Evolutionary conservation across 1,140 invertebrate genomes (phyloP).

Genomic region (Lasaia peninsularis): DNA sequence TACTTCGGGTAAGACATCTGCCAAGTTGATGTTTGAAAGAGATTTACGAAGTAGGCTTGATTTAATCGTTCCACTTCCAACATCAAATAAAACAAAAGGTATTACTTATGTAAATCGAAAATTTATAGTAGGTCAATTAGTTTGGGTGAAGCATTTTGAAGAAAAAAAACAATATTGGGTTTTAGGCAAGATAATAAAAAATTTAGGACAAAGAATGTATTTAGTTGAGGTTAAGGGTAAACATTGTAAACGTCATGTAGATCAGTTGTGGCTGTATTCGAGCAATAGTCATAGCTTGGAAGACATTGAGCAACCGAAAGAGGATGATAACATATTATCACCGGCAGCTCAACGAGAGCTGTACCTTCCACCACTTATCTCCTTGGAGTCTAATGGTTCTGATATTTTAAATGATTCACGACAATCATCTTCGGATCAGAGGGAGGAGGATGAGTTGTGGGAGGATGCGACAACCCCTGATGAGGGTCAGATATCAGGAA

Average conservation of each 20-base stretch:
- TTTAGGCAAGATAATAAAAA: neutral
- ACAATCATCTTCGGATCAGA: neutral
- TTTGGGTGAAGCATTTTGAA: neutral
- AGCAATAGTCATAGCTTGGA: neutral
- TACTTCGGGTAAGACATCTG: constrained; percentile 24
- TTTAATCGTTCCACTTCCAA: neutral
- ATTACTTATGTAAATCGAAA: neutral
- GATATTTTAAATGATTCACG: neutral
- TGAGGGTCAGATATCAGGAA: neutral
- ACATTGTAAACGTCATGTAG: neutral
- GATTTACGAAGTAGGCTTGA: too few relatives aligned
- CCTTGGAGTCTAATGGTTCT: neutral
- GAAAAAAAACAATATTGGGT: neutral
- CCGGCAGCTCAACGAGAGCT: neutral
- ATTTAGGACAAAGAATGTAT: neutral
- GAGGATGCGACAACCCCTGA: neutral
- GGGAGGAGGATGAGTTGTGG: neutral
- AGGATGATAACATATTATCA: neutral
- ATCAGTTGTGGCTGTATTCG: neutral
- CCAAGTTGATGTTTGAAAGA: constrained; percentile 29
- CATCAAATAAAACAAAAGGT: neutral
- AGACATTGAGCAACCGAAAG: neutral
- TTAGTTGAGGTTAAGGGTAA: neutral
- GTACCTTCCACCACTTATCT: neutral
- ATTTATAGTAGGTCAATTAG: neutral